phyloP scores from a whole-genome alignment of 2,797 vertebrate genomes.

The Spea hammondii region DNA sequence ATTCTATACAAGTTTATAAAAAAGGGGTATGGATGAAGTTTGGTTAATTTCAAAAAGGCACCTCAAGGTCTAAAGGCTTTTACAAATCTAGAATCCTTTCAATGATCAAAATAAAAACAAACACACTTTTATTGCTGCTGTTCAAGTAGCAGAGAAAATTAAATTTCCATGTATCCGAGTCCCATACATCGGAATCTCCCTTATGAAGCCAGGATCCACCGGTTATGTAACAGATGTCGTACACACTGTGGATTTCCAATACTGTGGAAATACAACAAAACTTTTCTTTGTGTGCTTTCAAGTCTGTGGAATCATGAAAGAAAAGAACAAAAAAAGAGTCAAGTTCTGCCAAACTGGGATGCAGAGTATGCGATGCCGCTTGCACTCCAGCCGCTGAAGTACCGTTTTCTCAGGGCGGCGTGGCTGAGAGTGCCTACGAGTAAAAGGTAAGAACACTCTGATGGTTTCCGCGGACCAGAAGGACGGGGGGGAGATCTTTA shows the following conservation, averaged over 20 bases:
- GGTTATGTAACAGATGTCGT: conserved; percentile 61
- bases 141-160: conserved; percentile 76
- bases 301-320: conserved; percentile 71
- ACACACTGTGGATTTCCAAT: conserved; percentile 67
- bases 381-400: conserved; percentile 64
- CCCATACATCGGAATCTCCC: conserved; percentile 66
- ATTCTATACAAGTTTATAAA: conserved; percentile 77
- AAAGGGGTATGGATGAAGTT: conserved; percentile 74
- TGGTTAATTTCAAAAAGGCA: conserved; percentile 90
- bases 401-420: conserved; percentile 58
- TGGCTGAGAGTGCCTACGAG: conserved; percentile 72
- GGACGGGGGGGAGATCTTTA: conserved; percentile 87
- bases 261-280: conserved; percentile 63
- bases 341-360: conserved; percentile 66
- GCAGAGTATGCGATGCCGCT: conserved; percentile 58
- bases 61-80: conserved; percentile 93
- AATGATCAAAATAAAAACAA: conserved; percentile 76
- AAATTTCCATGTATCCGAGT: conserved; percentile 65
- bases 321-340: conserved; percentile 57
- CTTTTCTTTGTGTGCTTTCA: conserved; percentile 75
- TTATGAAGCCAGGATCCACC: conserved; percentile 67
- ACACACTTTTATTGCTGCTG: conserved; percentile 86
- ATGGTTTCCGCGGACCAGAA: conserved; percentile 93
- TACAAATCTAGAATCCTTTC: conserved; percentile 83
- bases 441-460: conserved; percentile 99